These are phyloP conservation scores for Drosophila setifemur DNA, from an alignment of 1,140 invertebrate genomes.

Conservation along the genomic window DNA sequence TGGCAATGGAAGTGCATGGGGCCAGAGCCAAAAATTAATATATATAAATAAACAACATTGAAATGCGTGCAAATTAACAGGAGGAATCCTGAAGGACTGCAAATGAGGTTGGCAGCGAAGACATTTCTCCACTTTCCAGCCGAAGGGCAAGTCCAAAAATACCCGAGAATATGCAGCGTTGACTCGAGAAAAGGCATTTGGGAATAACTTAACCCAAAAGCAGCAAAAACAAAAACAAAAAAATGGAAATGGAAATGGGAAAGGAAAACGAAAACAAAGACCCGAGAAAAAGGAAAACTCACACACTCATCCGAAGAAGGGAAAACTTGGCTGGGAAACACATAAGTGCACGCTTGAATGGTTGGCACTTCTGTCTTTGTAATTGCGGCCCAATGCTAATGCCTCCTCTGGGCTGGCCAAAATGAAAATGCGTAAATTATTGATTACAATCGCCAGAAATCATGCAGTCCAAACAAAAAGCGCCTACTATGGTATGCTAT, in stretches of 20 bases:
- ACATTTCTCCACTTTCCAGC: conserved; percentile 43
- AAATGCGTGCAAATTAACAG: conserved; percentile 64
- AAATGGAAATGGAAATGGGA: conserved; percentile 9
- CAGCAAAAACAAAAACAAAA: conserved; percentile 15
- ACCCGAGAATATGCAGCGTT: conserved; percentile 61
- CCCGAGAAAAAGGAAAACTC: conserved; percentile 4
- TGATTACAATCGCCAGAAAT: conserved; percentile 76
- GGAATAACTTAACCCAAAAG: conserved; percentile 49
- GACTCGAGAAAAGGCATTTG: conserved; percentile 59
- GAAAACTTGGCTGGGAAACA: conserved; percentile 3
- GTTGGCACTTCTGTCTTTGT: conserved; percentile 67
- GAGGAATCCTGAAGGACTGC: conserved; percentile 27
- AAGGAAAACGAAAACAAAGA: not conserved
- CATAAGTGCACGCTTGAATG: conserved; percentile 60
- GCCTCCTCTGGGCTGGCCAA: conserved; percentile 63
- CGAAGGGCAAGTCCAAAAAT: conserved; percentile 15
- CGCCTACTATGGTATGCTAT: too few species aligned
- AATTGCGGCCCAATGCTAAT: conserved; percentile 75
- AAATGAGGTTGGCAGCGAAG: conserved; percentile 11
- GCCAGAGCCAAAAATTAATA: conserved; percentile 43
- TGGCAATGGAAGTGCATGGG: conserved; percentile 7
- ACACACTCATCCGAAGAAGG: not conserved
- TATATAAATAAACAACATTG: conserved; percentile 70
- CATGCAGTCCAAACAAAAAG: conserved; percentile 50
- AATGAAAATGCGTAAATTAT: conserved; percentile 81